Conservation (phyloP, 92 coral and sea anemone species). For the Isaurus tuberculatus region DNA sequence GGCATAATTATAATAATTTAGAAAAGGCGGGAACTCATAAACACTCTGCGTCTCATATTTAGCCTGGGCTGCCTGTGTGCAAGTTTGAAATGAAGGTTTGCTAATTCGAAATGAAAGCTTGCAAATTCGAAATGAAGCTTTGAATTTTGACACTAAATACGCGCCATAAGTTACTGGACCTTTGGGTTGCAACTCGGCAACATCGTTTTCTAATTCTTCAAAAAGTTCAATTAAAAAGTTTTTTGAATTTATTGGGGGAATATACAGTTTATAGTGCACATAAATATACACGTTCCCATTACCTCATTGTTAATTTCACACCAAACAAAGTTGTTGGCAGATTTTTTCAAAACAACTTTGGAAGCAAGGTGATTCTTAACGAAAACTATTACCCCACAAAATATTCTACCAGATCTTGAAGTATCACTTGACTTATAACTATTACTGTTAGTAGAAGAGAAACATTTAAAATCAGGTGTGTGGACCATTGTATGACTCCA, state of each 20-base stretch:
- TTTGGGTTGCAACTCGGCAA: conserved; percentile 1
- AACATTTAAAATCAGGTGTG: not conserved
- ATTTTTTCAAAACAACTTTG: not conserved
- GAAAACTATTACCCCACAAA: conserved; percentile 12
- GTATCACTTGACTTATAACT: not conserved
- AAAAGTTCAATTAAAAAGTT: conserved; percentile 31
- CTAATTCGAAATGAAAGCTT: no score
- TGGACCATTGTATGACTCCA: not conserved
- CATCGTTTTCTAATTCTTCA: conserved; percentile 39
- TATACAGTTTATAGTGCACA: conserved; percentile 39
- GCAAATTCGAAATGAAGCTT: no score
- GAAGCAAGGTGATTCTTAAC: not conserved
- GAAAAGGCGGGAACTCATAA: no score
- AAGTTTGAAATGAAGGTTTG: no score
- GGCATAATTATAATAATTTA: no score
- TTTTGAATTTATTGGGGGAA: conserved; percentile 28
- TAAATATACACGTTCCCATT: conserved; percentile 15
- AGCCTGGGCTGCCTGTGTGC: no score
- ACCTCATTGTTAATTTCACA: conserved; percentile 25
- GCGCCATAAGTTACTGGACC: conserved; percentile 1
- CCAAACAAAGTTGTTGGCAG: conserved; percentile 37
- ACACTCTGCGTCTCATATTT: no score
- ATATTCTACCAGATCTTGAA: not conserved
- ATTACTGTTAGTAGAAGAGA: not conserved
- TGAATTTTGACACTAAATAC: no score